These are phyloP conservation scores for Rattus norvegicus DNA, from an alignment of 2,113 vertebrate genomes.

Conservation along the genomic window GRCr8 NC_086019.1:170711501-170712000, in stretches of 20 bases:
- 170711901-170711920: not conserved
- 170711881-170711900: not conserved
- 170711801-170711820: not conserved
- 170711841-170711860: not conserved
- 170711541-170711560: too few species aligned
- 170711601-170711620: too few species aligned
- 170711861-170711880: not conserved
- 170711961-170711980: not conserved
- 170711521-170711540: too few species aligned
- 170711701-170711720: too few species aligned
- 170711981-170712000: not conserved
- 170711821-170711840: not conserved
- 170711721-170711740: too few species aligned
- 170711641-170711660: too few species aligned
- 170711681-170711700: too few species aligned
- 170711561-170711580: too few species aligned
- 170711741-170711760: not conserved
- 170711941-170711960: not conserved
- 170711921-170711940: not conserved
- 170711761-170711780: not conserved
- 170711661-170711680: too few species aligned
- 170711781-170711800: not conserved
- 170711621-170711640: too few species aligned
- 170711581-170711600: too few species aligned
- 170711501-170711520: too few species aligned